Percentiles rank a stretch among this genome's conserved stretches.
phyloP scores from a whole-genome alignment of 2,797 vertebrate genomes.

The Siniperca obscura region DNA sequence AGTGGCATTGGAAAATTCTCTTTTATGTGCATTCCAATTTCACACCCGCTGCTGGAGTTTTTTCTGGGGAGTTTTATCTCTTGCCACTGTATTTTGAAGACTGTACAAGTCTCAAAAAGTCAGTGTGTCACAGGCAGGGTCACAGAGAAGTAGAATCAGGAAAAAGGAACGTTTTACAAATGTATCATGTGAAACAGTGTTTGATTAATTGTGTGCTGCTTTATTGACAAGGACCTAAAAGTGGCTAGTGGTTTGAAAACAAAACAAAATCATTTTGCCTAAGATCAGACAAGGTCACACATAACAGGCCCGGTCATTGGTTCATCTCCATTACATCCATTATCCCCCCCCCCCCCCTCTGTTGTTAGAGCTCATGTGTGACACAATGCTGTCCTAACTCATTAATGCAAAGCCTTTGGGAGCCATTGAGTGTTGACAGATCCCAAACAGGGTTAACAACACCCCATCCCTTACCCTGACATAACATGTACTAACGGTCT shows the following conservation, averaged over 20 bases:
- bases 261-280: slow-evolving; percentile 32
- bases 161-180: not conserved
- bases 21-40: slow-evolving; percentile 74
- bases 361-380: slow-evolving; percentile 53
- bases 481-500: slow-evolving; percentile 63
- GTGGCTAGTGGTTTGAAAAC: not conserved
- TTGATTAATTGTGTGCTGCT: not conserved
- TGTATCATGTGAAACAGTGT: not conserved
- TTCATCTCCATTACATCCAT: slow-evolving; percentile 65
- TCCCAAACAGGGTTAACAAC: slow-evolving; percentile 77
- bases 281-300: slow-evolving; percentile 55
- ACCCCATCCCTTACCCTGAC: slow-evolving; percentile 70
- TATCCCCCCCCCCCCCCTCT: slow-evolving; percentile 26
- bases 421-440: slow-evolving; percentile 74
- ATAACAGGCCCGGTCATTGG: slow-evolving; percentile 42
- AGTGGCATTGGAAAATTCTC: slow-evolving; percentile 69
- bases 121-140: slow-evolving; percentile 37
- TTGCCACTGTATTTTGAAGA: slow-evolving; percentile 47
- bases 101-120: slow-evolving; percentile 21
- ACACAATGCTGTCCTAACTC: slow-evolving; percentile 65
- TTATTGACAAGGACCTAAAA: slow-evolving; percentile 6
- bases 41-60: slow-evolving; percentile 46
- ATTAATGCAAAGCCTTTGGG: slow-evolving; percentile 78
- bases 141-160: not conserved
- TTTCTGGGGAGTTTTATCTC: slow-evolving; percentile 38